Percentiles rank a stretch among this genome's conserved stretches.
Evolutionary conservation across 2,113 vertebrate genomes (phyloP).

Genomic region (Buteo buteo): DNA sequence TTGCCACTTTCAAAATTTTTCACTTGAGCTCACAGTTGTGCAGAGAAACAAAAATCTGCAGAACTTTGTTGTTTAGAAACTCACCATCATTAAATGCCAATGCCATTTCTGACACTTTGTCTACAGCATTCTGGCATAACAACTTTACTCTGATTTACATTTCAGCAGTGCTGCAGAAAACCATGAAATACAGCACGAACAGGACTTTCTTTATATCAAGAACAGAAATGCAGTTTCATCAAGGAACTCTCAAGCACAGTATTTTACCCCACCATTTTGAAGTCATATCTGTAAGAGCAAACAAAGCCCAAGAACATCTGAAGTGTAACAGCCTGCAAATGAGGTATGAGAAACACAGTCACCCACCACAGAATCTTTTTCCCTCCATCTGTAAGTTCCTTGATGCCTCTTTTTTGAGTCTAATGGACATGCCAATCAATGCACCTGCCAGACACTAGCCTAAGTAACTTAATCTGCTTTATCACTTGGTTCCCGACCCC

Average conservation of each 20-base stretch:
- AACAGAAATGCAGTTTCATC: not conserved
- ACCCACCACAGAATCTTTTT: not conserved
- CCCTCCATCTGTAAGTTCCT: not conserved
- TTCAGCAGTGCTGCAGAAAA: not conserved
- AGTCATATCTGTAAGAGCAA: not conserved
- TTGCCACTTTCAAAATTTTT: not conserved
- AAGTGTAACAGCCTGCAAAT: not conserved
- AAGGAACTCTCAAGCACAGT: not conserved
- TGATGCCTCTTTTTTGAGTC: not conserved
- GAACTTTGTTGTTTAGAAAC: not conserved
- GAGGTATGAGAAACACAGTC: accelerated
- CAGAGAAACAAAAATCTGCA: not conserved
- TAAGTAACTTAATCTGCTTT: not conserved
- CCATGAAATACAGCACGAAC: not conserved
- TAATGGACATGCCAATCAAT: not conserved
- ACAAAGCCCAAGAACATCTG: not conserved
- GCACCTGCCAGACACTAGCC: not conserved
- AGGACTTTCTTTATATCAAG: not conserved
- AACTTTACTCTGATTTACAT: not conserved
- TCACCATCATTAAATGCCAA: not conserved
- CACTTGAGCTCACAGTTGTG: not conserved
- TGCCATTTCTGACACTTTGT: not conserved
- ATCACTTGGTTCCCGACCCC: not conserved
- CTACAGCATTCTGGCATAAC: not conserved
- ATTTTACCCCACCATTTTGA: not conserved